phyloP scores from a whole-genome alignment of 2,113 vertebrate species.

The Daubentonia madagascariensis region DNA sequence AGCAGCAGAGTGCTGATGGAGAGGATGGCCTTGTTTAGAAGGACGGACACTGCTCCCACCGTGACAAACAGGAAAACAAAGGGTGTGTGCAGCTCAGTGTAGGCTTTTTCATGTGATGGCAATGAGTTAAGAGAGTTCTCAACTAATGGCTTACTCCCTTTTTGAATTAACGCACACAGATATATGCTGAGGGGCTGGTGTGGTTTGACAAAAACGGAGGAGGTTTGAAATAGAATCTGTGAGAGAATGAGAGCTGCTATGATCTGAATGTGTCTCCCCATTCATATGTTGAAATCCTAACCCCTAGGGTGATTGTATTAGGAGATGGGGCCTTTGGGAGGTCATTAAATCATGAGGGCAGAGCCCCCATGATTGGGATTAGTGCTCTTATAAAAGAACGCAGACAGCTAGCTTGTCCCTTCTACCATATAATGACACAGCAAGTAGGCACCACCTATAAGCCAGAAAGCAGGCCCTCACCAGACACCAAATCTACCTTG shows the following conservation, averaged over 20 bases:
- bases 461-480: neutral
- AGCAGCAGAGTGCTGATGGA: neutral
- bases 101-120: neutral
- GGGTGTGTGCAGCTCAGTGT: rapidly evolving
- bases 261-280: neutral
- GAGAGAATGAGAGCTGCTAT: neutral
- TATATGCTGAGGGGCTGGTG: neutral
- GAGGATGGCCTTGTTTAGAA: neutral
- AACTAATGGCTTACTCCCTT: neutral
- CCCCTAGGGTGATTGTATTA: neutral
- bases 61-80: neutral
- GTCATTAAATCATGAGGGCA: neutral
- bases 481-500: neutral
- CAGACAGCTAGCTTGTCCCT: neutral
- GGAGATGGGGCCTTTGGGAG: neutral
- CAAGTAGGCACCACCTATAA: neutral
- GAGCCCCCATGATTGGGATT: neutral
- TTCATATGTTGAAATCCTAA: neutral
- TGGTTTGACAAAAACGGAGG: neutral
- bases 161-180: neutral
- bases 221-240: neutral
- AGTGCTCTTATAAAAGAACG: neutral
- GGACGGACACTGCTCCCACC: neutral
- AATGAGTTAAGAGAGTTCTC: neutral
- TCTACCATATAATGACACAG: neutral